Percentiles rank a stretch among this genome's conserved stretches.
Conservation (phyloP, 2,113 vertebrate species). For the Vidua macroura region DNA sequence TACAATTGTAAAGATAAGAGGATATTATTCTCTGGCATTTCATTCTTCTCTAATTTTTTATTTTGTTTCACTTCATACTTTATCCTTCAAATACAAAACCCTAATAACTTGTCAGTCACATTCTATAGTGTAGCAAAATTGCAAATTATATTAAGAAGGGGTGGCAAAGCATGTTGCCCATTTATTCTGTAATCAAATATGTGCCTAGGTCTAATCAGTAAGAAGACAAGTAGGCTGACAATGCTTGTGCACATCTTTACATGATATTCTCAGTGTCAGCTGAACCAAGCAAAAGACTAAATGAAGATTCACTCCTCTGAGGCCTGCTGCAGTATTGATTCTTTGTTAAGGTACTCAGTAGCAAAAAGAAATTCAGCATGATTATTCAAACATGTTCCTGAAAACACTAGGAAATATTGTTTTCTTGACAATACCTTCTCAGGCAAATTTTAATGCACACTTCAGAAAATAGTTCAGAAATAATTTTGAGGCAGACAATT, state of each 20-base stretch:
- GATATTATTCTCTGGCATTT: neutral
- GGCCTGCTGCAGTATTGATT: slow-evolving; percentile 83
- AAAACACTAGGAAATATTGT: slow-evolving; percentile 52
- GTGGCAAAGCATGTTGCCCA: neutral
- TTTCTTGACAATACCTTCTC: slow-evolving; percentile 4
- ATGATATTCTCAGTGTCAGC: slow-evolving; percentile 51
- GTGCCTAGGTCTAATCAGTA: slow-evolving; percentile 62
- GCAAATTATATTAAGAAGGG: slow-evolving; percentile 43
- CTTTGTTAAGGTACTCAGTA: slow-evolving; percentile 76
- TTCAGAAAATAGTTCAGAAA: slow-evolving; percentile 60
- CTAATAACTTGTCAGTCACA: neutral
- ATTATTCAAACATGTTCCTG: slow-evolving; percentile 63
- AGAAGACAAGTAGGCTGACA: slow-evolving; percentile 52
- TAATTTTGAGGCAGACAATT: slow-evolving; percentile 67
- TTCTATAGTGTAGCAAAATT: neutral
- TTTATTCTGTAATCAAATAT: slow-evolving; percentile 63
- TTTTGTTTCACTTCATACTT: slow-evolving; percentile 3
- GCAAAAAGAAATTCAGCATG: slow-evolving; percentile 57
- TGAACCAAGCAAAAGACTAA: slow-evolving; percentile 61
- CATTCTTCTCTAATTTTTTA: neutral
- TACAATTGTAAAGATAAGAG: neutral
- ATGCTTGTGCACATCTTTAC: slow-evolving; percentile 60
- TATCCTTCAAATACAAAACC: neutral
- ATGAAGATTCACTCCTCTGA: slow-evolving; percentile 58
- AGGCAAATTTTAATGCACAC: slow-evolving; percentile 65